These are phyloP conservation scores for Bellardia pandia DNA, from an alignment of 2,888 invertebrate genomes.

Conservation along the genomic window DNA sequence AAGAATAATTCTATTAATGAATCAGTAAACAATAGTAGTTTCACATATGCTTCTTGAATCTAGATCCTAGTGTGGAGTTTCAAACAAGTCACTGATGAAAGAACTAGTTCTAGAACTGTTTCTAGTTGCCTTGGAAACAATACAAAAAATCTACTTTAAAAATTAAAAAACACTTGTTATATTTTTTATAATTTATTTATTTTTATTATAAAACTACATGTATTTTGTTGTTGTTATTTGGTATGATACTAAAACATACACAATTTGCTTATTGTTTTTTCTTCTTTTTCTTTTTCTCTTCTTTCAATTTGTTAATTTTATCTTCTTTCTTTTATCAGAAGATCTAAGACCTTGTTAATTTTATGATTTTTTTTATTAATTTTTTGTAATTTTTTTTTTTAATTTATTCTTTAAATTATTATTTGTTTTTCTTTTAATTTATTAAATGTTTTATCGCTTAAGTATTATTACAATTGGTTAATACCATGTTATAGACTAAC, in stretches of 20 bases:
- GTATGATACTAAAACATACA: conserved; percentile 72
- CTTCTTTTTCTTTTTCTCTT: conserved; percentile 31
- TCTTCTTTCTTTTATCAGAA: conserved; percentile 39
- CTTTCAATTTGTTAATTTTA: conserved; percentile 55
- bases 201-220: conserved; percentile 72
- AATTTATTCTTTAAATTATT: conserved; percentile 53
- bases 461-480: conserved; percentile 60
- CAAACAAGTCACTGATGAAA: too few species aligned
- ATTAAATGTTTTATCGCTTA: conserved; percentile 52
- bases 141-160: neutral
- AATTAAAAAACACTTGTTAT: neutral
- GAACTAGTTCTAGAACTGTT: too few species aligned
- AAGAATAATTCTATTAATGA: too few species aligned
- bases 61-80: too few species aligned
- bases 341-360: conserved; percentile 51
- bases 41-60: too few species aligned
- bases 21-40: too few species aligned
- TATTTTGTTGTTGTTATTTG: conserved; percentile 58
- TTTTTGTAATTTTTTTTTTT: conserved; percentile 9
- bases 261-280: conserved; percentile 50
- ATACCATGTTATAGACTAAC: conserved; percentile 59
- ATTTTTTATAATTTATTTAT: conserved; percentile 59
- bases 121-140: too few species aligned
- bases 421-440: conserved; percentile 10
- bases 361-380: conserved; percentile 41